These are phyloP conservation scores for Vicugna pacos DNA, from an alignment of 2,113 vertebrate genomes.

Conservation along the genomic window DNA sequence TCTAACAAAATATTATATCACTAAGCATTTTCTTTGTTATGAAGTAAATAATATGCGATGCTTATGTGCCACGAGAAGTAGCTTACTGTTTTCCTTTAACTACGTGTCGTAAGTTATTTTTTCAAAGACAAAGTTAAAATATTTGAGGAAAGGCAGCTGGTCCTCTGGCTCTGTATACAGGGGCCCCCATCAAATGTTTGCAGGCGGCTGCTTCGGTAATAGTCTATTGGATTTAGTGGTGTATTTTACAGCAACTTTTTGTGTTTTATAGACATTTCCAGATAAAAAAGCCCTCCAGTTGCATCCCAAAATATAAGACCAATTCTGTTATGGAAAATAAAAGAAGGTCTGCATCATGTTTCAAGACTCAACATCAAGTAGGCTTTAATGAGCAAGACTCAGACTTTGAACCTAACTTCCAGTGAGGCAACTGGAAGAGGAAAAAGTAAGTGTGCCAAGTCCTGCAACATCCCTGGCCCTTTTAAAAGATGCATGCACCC, in stretches of 20 bases:
- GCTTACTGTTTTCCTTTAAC: background rate
- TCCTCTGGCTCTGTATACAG: background rate
- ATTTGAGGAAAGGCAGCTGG: background rate
- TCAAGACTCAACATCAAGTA: background rate
- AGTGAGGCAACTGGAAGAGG: background rate
- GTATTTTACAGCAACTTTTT: background rate
- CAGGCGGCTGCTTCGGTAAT: background rate
- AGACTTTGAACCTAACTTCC: background rate
- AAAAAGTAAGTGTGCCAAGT: background rate
- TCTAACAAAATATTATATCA: background rate
- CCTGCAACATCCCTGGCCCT: rapidly evolving
- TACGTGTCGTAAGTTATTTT: background rate
- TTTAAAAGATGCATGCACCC: background rate
- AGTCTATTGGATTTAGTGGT: background rate
- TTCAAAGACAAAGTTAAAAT: background rate
- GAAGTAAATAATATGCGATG: background rate
- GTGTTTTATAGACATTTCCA: background rate
- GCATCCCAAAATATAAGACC: background rate
- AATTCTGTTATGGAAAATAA: background rate
- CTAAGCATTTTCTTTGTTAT: background rate
- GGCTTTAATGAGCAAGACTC: background rate
- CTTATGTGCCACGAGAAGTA: background rate
- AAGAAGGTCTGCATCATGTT: rapidly evolving
- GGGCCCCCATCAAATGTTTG: background rate
- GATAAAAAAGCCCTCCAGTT: background rate